Base-by-base conservation (phyloP, 2,888 invertebrate species). In the Mesochorus sp. region DNA sequence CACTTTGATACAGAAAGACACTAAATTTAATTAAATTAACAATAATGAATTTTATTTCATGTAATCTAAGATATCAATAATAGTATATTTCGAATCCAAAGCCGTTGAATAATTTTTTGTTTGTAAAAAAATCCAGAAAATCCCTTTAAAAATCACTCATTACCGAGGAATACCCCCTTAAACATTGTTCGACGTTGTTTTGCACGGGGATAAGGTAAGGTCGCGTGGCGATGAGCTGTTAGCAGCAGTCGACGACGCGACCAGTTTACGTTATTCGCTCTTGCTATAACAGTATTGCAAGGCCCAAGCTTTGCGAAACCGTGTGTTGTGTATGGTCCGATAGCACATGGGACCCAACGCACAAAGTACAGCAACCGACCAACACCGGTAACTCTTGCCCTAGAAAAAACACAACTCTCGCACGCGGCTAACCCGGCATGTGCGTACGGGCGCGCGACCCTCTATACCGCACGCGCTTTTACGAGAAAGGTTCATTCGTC, bases 241-340 rank as follows among this genome's bases (percentile, higher is more conserved):
- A 24, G 24, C 26, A 12, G 37, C n/a, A 24, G 37, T 19, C 34
- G 28, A 34, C 44, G 55, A 39, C 21, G 31, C 61, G 70, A 70
- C 76, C 76, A 64, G 76, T 64, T 70, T 57, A 64, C 70, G 68
- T 44, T 53, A 37, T 62, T 44, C 53, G 51, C n/a, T 26, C 39
- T 26, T 49, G 44, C 39, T 55, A 70, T 70, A 76, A 70, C 76
- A 75, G 75, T 75, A 75, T 75, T 55, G 53, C 57, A 24, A 39
- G n/a, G n/a, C n/a, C 5, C 37, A 64, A 64, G 62, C 70, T 70
- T 57, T 8, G 57, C 39, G 47, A 64, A 70, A 70, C 39, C 39
- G 17, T n/a, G n/a, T n/a, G n/a, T n/a, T n/a, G 39, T 49, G 61
- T 42, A 21, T 3, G 42, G 37, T 44, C 26, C 17, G 42, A 68